Evolutionary conservation across 2,888 invertebrate species (phyloP).

Genomic region (Pristionchus mayeri): DNA sequence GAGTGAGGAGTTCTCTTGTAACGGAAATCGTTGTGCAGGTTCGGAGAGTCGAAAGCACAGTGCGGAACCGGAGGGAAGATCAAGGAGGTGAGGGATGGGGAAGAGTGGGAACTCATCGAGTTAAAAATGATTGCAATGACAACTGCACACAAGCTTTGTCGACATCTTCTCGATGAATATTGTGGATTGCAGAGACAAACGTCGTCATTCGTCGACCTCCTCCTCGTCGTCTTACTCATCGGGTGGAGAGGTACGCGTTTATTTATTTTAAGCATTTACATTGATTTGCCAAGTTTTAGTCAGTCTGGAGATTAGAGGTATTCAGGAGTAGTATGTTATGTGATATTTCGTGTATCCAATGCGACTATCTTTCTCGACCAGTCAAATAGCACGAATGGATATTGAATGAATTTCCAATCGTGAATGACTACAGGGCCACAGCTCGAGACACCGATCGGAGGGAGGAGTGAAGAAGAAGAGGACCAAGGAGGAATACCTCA

Average conservation of each 20-base stretch:
- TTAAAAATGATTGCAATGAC: not conserved
- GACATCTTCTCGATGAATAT: not conserved
- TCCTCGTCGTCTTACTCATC: slow-evolving; percentile 27
- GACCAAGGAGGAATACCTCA: slow-evolving; percentile 13
- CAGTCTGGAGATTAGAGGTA: too few species aligned
- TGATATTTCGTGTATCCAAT: too few species aligned
- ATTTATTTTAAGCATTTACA: too few species aligned
- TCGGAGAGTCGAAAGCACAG: slow-evolving; percentile 11
- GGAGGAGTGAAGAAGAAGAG: slow-evolving; percentile 12
- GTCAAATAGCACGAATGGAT: too few species aligned
- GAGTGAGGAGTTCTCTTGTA: not conserved
- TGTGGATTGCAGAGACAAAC: slow-evolving; percentile 27
- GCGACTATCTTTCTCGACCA: too few species aligned
- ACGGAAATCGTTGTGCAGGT: not conserved
- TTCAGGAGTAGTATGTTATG: too few species aligned
- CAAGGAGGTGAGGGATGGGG: not conserved
- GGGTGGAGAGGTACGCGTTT: not conserved
- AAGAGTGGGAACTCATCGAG: not conserved
- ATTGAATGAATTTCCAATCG: too few species aligned
- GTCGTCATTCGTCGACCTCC: slow-evolving; percentile 8
- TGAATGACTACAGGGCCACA: not conserved
- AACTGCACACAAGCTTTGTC: too few species aligned
- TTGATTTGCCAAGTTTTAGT: too few species aligned
- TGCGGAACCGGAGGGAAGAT: not conserved
- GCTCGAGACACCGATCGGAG: not conserved